Percentiles rank a stretch among this genome's conserved stretches.
Evolutionary conservation across 2,888 invertebrate species (phyloP).

Genomic region (Andrena bucephala): DNA sequence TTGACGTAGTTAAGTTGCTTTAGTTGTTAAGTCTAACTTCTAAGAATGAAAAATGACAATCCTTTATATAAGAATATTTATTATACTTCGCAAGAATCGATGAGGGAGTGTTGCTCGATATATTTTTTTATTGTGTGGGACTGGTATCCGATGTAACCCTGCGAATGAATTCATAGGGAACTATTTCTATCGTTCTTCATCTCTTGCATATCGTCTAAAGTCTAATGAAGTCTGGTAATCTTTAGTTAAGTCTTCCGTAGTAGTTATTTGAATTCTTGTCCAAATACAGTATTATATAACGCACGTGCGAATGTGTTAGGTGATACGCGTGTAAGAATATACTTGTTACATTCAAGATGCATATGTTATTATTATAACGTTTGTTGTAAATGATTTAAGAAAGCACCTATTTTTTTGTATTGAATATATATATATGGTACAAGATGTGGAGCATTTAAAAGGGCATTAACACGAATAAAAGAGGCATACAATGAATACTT

Average conservation of each 20-base stretch:
- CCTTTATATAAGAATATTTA: constrained; percentile 42
- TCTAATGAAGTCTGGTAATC: constrained; percentile 3
- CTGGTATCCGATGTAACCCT: constrained; percentile 34
- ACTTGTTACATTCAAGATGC: constrained; percentile 17
- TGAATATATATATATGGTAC: constrained; percentile 32
- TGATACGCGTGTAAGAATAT: not conserved
- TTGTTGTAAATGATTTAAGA: constrained; percentile 26
- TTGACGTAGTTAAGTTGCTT: constrained; percentile 1
- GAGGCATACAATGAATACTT: constrained; percentile 28
- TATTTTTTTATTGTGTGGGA: constrained; percentile 8
- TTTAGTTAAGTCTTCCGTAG: constrained; percentile 47
- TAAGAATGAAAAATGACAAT: constrained; percentile 14
- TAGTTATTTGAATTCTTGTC: constrained; percentile 43
- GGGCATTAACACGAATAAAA: constrained; percentile 55
- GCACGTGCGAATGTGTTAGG: constrained; percentile 1
- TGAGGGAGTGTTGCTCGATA: constrained; percentile 7
- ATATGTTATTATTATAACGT: constrained; percentile 44
- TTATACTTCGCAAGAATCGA: constrained; percentile 27
- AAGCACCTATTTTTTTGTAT: constrained; percentile 56
- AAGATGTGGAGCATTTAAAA: constrained; percentile 41
- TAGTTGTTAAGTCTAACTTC: not conserved
- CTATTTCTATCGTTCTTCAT: constrained; percentile 34
- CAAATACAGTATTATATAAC: constrained; percentile 52
- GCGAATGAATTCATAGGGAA: constrained; percentile 18
- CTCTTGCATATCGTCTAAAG: constrained; percentile 12